Percentiles rank a stretch among this genome's conserved stretches.
These are phyloP conservation scores for Papilio dardanus DNA, from an alignment of 1,140 invertebrate genomes.

Conservation along the genomic window DNA sequence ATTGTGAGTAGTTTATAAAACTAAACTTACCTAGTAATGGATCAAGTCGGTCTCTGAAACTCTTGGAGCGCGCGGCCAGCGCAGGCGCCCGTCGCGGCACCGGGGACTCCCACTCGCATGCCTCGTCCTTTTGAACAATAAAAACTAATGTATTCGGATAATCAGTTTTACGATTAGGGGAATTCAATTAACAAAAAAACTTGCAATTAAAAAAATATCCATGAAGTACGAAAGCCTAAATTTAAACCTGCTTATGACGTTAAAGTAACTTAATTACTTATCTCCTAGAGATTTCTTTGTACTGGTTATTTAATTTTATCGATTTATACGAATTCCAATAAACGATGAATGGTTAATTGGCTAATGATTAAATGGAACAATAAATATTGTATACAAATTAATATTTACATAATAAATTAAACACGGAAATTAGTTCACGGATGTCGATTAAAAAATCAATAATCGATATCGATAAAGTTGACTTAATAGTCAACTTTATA, in stretches of 20 bases:
- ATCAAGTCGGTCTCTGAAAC: constrained; percentile 88
- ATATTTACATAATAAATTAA: constrained; percentile 4
- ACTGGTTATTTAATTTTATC: not conserved
- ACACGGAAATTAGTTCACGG: constrained; percentile 18
- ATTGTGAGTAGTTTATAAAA: not conserved
- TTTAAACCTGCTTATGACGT: too few relatives aligned
- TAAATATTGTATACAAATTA: not conserved
- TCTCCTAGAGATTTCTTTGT: not conserved
- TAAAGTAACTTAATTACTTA: not conserved
- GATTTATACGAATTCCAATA: not conserved
- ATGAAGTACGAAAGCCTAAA: too few relatives aligned
- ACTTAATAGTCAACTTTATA: not conserved
- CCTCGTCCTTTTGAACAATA: constrained; percentile 59
- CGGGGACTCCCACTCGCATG: constrained; percentile 73
- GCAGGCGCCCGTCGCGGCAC: constrained; percentile 61
- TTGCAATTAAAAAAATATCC: too few relatives aligned
- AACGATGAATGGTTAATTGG: constrained; percentile 5
- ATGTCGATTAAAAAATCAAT: not conserved
- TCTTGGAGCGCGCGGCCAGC: constrained; percentile 84
- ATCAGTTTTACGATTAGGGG: too few relatives aligned
- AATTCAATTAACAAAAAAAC: too few relatives aligned
- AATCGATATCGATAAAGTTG: too few relatives aligned
- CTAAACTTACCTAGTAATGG: constrained; percentile 86
- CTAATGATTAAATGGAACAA: constrained; percentile 5
- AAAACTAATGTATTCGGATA: too few relatives aligned